Evolutionary conservation across 2,888 invertebrate species (phyloP).

Genomic region (Thumatha senex): DNA sequence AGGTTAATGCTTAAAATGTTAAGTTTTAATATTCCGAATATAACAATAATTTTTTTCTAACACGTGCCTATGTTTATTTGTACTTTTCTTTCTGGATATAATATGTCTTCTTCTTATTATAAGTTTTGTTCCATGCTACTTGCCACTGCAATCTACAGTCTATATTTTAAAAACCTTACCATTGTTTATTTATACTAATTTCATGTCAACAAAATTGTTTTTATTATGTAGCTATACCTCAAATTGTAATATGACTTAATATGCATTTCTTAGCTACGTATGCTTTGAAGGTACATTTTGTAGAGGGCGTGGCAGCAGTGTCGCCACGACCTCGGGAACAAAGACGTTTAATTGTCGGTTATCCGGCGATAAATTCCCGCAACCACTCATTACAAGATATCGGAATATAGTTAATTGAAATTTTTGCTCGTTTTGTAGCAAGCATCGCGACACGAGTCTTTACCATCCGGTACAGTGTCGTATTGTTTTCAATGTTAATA

Average conservation of each 20-base stretch:
- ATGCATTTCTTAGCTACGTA: too few relatives aligned
- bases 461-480: constrained; percentile 16
- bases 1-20: constrained; percentile 32
- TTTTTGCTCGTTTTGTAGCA: constrained; percentile 54
- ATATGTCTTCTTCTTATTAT: too few relatives aligned
- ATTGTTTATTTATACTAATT: too few relatives aligned
- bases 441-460: constrained; percentile 14
- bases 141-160: too few relatives aligned
- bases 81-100: too few relatives aligned
- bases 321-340: constrained; percentile 55
- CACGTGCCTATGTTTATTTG: neutral
- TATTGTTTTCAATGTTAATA: constrained; percentile 14
- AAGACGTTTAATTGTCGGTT: constrained; percentile 80
- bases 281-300: constrained; percentile 38
- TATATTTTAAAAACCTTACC: too few relatives aligned
- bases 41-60: too few relatives aligned
- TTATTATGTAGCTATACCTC: too few relatives aligned
- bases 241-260: too few relatives aligned
- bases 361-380: constrained; percentile 71
- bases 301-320: constrained; percentile 42
- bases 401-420: constrained; percentile 81
- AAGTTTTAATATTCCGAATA: too few relatives aligned
- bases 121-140: too few relatives aligned
- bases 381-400: constrained; percentile 77
- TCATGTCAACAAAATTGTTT: too few relatives aligned